These are phyloP conservation scores for Chromobotia macracanthus DNA, from an alignment of 2,797 vertebrate genomes.

Conservation along the genomic window DNA sequence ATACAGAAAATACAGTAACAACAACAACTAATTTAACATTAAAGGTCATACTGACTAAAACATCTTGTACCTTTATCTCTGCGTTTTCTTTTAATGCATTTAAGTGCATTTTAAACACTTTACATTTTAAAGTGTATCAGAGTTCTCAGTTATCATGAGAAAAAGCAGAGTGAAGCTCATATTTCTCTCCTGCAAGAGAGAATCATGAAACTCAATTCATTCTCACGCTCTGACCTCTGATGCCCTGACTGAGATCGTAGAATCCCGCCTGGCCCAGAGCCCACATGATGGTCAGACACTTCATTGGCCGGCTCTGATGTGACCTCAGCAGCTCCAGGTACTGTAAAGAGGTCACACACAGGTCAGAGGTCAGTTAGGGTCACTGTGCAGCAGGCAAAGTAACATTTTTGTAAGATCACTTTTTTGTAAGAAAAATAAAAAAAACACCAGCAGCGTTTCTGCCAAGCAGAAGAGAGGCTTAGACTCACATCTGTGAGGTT, in stretches of 20 bases:
- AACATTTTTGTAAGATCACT: no score
- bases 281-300: constrained; percentile 96
- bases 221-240: constrained; percentile 80
- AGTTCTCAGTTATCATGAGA: no score
- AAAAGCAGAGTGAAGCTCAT: background rate
- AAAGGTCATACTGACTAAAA: no score
- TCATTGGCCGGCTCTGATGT: constrained; percentile 86
- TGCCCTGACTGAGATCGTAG: constrained; percentile 87
- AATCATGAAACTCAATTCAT: background rate
- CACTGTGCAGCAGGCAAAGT: no score
- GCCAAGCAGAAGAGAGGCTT: background rate
- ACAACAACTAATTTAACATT: no score
- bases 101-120: no score
- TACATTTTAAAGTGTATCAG: no score
- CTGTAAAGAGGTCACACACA: constrained; percentile 65
- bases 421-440: no score
- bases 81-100: no score
- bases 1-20: no score
- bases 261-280: constrained; percentile 91
- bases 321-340: constrained; percentile 90
- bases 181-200: background rate
- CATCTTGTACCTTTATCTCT: no score
- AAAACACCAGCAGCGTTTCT: no score
- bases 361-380: background rate
- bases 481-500: constrained; percentile 86